Conservation (phyloP, 2,797 vertebrate genomes). For the Aratinga solstitialis region DNA sequence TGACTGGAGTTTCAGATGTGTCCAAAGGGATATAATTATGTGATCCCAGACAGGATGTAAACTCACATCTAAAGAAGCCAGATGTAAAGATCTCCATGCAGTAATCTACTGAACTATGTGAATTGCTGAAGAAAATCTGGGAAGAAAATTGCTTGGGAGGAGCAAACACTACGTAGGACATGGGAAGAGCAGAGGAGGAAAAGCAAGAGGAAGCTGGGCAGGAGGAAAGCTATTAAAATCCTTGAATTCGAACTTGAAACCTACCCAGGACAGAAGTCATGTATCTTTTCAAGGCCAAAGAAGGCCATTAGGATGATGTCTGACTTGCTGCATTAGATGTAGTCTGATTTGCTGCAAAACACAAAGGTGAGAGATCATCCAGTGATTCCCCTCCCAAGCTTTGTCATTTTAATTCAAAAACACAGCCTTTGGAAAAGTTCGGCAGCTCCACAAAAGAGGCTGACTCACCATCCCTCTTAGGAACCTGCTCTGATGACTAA, state of each 20-base stretch:
- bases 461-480: constrained; percentile 50
- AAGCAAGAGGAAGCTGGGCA: neutral
- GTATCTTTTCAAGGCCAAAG: neutral
- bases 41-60: neutral
- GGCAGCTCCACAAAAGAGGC: neutral
- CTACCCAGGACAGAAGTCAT: neutral
- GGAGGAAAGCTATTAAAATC: neutral
- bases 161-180: neutral
- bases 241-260: neutral
- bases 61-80: neutral
- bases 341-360: neutral
- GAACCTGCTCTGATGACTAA: constrained; percentile 43
- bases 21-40: neutral
- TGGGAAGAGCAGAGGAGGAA: neutral
- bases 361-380: neutral
- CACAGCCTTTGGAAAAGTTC: neutral
- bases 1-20: neutral
- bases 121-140: neutral
- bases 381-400: neutral
- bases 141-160: neutral
- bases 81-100: neutral
- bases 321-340: neutral
- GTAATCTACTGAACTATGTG: neutral
- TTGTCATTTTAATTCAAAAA: constrained; percentile 15
- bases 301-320: neutral